Base-by-base conservation (phyloP, 2,113 vertebrate species). In the Ovis canadensis region DNA sequence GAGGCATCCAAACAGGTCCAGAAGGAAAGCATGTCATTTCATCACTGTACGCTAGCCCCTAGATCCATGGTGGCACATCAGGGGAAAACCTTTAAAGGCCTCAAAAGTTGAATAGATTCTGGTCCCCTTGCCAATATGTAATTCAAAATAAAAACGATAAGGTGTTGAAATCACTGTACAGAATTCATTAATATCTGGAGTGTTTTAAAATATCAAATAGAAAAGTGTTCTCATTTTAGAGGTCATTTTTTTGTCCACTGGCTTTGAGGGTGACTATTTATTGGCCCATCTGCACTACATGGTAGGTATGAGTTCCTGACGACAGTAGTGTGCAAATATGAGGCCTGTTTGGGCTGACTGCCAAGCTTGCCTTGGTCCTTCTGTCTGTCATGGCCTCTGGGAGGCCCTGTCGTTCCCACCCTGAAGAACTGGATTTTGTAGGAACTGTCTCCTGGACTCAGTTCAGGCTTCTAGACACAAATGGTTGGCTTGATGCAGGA, bases 171-270 rank as follows among this genome's bases (percentile, higher is more conserved):
- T 88, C 48, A 88, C 40, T 71, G 27, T 60, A 55, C 88, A 86
- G 43, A 96, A 93, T 83, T 77, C 23, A 78, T 93, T 74, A 92
- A 48, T 89, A 71, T 74, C 71, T 86, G 31, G 89, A 96, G 33
- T 87, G 12, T 54, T 90, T 96, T 64, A 10, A 93, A 92, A 93
- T 84, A 90, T 45, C 82, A 95, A 84, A 52, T 91, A 67, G 11
- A 21, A 96, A 97, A 78, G 6, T 45, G 7, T 52, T 88, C 55
- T 52, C 8, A 43, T 59, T 85, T 71, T 10, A 36, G 6, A 21
- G 4, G 10, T 3, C 27, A 27, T 12, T 23, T 23, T 92, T 83
- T 77, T 59, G 16, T 90, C 45, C 43, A 81, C 25, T 94, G 92
- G 31, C 6, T 96, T 89, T 90, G 92, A 96, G 19, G 50, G 17